Evolutionary conservation across 2,113 vertebrate genomes (phyloP).

Genomic region (Dryoscopus gambensis): DNA sequence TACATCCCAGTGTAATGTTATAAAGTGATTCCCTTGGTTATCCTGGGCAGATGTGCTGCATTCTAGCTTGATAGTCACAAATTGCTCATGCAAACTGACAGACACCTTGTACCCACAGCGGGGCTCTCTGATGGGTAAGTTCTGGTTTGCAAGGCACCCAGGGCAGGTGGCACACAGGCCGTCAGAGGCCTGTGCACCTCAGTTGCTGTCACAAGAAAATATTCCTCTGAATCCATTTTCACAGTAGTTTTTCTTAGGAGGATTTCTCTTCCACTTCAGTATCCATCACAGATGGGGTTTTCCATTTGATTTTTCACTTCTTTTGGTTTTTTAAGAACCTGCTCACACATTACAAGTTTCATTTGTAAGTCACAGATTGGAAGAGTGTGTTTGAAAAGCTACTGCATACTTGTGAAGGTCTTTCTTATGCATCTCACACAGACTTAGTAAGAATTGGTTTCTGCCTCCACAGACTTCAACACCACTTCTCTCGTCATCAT

Average conservation of each 20-base stretch:
- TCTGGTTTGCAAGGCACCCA: neutral
- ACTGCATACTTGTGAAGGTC: neutral
- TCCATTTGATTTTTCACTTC: neutral
- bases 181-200: neutral
- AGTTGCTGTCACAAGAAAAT: neutral
- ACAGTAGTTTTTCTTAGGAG: neutral
- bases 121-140: neutral
- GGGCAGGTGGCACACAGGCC: neutral
- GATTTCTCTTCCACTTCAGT: neutral
- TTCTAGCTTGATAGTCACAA: neutral
- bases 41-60: neutral
- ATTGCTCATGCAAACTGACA: neutral
- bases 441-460: neutral
- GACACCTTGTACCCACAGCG: fast-evolving
- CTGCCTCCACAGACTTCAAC: neutral
- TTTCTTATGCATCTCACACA: neutral
- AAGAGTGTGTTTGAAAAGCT: neutral
- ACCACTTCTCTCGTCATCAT: fast-evolving
- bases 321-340: neutral
- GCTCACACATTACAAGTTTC: neutral
- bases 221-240: neutral
- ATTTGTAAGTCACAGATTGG: neutral
- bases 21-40: neutral
- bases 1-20: neutral
- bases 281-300: neutral